These are phyloP conservation scores for Pollimyrus isidori DNA, from an alignment of 2,113 vertebrate species.

Conservation along the genomic window DNA sequence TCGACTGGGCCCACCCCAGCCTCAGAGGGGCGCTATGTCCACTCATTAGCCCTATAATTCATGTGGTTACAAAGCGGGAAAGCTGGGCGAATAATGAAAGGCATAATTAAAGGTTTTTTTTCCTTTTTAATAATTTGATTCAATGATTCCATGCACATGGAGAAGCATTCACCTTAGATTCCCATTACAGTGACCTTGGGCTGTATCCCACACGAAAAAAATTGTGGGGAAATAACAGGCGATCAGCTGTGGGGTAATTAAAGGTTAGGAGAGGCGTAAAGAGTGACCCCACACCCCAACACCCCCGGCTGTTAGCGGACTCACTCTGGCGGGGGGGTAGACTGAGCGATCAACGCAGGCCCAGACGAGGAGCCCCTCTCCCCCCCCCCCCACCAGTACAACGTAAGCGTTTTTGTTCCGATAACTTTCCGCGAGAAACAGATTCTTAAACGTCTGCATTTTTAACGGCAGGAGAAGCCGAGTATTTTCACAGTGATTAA, in stretches of 20 bases:
- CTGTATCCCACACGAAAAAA: constrained; percentile 48
- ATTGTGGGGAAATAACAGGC: constrained; percentile 30
- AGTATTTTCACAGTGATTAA: constrained; percentile 53
- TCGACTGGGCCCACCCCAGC: constrained; percentile 17
- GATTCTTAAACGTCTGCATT: constrained; percentile 46
- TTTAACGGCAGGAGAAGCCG: constrained; percentile 47
- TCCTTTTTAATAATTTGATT: constrained; percentile 73
- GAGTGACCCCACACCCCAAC: constrained; percentile 39
- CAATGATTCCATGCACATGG: constrained; percentile 59
- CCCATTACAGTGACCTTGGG: constrained; percentile 72
- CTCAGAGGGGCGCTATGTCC: constrained; percentile 4
- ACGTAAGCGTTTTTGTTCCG: constrained; percentile 20
- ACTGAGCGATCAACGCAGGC: constrained; percentile 18
- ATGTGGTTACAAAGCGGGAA: constrained; percentile 43
- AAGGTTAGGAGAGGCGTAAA: constrained; percentile 59
- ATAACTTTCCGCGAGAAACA: constrained; percentile 33
- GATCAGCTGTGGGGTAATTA: constrained; percentile 52
- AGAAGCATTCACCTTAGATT: constrained; percentile 65
- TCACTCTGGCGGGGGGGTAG: neutral
- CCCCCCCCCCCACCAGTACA: neutral
- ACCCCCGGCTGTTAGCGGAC: neutral
- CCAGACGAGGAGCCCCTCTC: constrained; percentile 12
- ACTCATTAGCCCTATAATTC: constrained; percentile 45
- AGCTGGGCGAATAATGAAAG: constrained; percentile 67
- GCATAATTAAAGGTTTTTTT: constrained; percentile 70